These are phyloP conservation scores for Drosophila emarginata DNA, from an alignment of 2,888 invertebrate genomes.

Conservation along the genomic window DNA sequence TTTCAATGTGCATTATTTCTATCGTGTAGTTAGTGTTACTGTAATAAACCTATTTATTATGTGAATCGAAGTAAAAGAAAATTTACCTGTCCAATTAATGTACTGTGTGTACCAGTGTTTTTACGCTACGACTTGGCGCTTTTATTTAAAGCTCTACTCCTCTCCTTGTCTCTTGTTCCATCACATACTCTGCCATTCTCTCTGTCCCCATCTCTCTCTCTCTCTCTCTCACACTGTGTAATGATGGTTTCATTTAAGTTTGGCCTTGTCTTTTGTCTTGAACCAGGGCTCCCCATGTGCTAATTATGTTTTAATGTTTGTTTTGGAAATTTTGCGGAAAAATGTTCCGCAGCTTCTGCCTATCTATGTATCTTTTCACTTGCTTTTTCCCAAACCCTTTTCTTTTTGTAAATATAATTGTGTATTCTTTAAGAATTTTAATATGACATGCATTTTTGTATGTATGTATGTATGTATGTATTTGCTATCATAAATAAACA, in stretches of 20 bases:
- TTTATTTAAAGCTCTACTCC: constrained; percentile 24
- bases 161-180: constrained; percentile 13
- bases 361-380: constrained; percentile 3
- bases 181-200: not conserved
- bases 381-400: not conserved
- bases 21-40: too few species aligned
- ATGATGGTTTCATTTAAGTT: constrained; percentile 10
- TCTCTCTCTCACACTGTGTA: constrained; percentile 5
- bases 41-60: not conserved
- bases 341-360: not conserved
- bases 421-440: not conserved
- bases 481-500: not conserved
- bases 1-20: too few species aligned
- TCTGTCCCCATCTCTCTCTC: not conserved
- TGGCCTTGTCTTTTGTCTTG: constrained; percentile 30
- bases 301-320: constrained; percentile 18
- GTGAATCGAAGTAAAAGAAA: not conserved
- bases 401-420: not conserved
- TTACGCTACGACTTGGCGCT: constrained; percentile 15
- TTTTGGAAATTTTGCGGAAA: not conserved
- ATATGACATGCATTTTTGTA: not conserved
- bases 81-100: not conserved
- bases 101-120: constrained; percentile 10
- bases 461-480: too few species aligned
- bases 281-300: constrained; percentile 12